Evolutionary conservation across 1,140 invertebrate genomes (phyloP).

Genomic region (Brachionus angularis): DNA sequence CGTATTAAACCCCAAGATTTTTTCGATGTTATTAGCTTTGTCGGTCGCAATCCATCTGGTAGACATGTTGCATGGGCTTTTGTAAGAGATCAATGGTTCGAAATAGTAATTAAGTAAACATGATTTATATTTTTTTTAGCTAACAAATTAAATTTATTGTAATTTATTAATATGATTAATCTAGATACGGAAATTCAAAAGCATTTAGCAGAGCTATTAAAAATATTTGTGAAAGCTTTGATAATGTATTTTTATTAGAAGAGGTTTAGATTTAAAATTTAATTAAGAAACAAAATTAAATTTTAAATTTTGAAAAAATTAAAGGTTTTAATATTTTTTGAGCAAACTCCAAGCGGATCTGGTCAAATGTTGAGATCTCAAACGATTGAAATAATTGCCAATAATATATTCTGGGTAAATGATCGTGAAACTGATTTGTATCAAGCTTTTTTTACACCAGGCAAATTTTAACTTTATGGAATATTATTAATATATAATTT

Average conservation of each 20-base stretch:
- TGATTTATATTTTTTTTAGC: too few species aligned
- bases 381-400: conserved; percentile 18
- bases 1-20: conserved; percentile 36
- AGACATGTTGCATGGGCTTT: conserved; percentile 19
- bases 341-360: neutral
- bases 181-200: neutral
- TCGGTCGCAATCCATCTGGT: conserved; percentile 24
- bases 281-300: too few species aligned
- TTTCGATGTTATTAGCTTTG: conserved; percentile 7
- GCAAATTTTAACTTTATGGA: too few species aligned
- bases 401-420: conserved; percentile 36
- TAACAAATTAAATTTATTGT: too few species aligned
- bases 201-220: neutral
- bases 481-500: too few species aligned
- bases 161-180: too few species aligned
- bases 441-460: neutral
- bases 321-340: conserved; percentile 18
- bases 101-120: too few species aligned
- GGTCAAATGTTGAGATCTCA: neutral
- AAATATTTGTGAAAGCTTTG: neutral
- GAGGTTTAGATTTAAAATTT: too few species aligned
- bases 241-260: neutral
- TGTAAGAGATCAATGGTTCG: conserved; percentile 9
- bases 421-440: conserved; percentile 4
- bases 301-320: neutral